Evolutionary conservation across 2,797 vertebrate genomes (phyloP).

Genomic region (Sternarchorhynchus goeldii): DNA sequence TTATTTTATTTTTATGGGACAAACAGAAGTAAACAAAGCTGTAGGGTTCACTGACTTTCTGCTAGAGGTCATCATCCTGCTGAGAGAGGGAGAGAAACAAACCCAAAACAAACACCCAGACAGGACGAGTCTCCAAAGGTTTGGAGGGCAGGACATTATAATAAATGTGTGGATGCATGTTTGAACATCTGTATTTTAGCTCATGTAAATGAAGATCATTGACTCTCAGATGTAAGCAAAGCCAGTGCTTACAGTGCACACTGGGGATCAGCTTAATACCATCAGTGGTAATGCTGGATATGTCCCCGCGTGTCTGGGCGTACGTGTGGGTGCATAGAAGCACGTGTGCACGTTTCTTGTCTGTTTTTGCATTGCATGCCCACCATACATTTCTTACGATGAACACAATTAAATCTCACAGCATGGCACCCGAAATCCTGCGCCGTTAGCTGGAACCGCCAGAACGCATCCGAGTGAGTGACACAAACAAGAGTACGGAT

Average conservation of each 20-base stretch:
- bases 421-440: constrained; percentile 17
- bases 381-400: constrained; percentile 17
- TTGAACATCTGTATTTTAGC: constrained; percentile 51
- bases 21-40: constrained; percentile 23
- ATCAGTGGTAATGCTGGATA: neutral
- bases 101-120: constrained; percentile 6
- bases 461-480: constrained; percentile 45
- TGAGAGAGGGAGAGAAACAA: constrained; percentile 3
- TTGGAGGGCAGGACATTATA: constrained; percentile 21
- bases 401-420: constrained; percentile 39
- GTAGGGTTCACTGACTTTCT: constrained; percentile 31
- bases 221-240: constrained; percentile 19
- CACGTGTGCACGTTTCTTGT: neutral
- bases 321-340: neutral
- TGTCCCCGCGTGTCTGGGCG: neutral
- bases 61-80: constrained; percentile 24
- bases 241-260: neutral
- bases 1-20: constrained; percentile 35
- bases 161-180: constrained; percentile 17
- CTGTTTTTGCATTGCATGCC: neutral
- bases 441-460: constrained; percentile 22
- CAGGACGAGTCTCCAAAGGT: neutral
- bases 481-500: constrained; percentile 47
- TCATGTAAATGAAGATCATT: constrained; percentile 35
- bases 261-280: neutral